Evolutionary conservation across 2,797 vertebrate genomes (phyloP).

Genomic region (Phataginus tetradactyla): DNA sequence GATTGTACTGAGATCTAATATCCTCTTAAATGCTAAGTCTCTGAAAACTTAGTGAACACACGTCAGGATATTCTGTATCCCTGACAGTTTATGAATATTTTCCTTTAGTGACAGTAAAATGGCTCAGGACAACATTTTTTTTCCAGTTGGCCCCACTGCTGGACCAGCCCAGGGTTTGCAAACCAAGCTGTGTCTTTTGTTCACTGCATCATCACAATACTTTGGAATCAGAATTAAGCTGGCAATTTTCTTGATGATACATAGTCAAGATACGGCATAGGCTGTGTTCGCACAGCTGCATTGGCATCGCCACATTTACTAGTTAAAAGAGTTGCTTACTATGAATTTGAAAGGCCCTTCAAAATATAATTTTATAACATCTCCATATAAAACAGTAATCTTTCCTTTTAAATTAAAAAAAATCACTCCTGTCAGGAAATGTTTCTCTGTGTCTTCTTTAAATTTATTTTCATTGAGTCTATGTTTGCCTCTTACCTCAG

Average conservation of each 20-base stretch:
- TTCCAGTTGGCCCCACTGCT: conserved; percentile 63
- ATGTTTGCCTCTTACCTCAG: conserved; percentile 8
- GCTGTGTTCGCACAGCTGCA: conserved; percentile 73
- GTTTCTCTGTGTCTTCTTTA: background rate
- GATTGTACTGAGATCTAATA: background rate
- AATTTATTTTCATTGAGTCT: conserved; percentile 50
- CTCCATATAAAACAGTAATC: background rate
- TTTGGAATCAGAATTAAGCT: conserved; percentile 79
- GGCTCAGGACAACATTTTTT: conserved; percentile 71
- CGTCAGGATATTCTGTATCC: background rate
- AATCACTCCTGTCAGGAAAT: conserved; percentile 34
- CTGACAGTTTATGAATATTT: conserved; percentile 51
- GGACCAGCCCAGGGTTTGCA: conserved; percentile 68
- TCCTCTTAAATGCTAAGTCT: background rate
- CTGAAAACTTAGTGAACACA: background rate
- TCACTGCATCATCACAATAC: conserved; percentile 70
- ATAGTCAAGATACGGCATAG: conserved; percentile 82
- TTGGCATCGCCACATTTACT: conserved; percentile 62
- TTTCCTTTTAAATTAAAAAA: conserved; percentile 13
- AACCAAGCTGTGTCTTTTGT: conserved; percentile 82
- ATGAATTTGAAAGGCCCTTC: conserved; percentile 55
- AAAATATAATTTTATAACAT: conserved; percentile 50
- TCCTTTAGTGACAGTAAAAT: conserved; percentile 49
- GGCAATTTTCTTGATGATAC: conserved; percentile 84
- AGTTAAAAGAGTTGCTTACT: conserved; percentile 55